Base-by-base conservation (phyloP, 2,888 invertebrate species). In the Aplocera efformata region DNA sequence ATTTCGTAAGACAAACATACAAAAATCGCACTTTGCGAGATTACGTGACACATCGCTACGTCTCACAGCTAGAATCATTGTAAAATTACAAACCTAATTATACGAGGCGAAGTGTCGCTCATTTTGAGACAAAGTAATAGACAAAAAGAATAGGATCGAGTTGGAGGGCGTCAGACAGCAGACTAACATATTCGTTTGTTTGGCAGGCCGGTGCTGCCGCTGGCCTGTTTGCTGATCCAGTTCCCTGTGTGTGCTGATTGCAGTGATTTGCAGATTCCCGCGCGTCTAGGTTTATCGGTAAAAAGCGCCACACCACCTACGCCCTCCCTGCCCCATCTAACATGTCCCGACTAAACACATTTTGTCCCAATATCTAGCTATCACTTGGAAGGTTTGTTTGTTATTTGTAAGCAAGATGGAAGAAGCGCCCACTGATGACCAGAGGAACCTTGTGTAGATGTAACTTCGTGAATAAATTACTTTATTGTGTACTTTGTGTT, bases 201-300 rank as follows among this genome's bases (percentile, higher is more conserved):
- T 80, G 88, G 80, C 88, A 88, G 88, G 88, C 86, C 86, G 88
- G 88, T 86, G 86, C 77, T 78, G 86, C 79, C 77, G 88, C 84
- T 86, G 86, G 88, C 86, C 86, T 85, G 84, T 79, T 75, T 82
- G 84, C 85, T 81, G 85, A 79, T 82, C 83, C 86, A 81, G 86
- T 82, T 65, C 83, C 45, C 75, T 82, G 44, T 77, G 44, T 77
- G 83, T 83, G 82, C 85, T 79, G 85, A 72, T 79, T 77, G 79
- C 79, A 74, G 80, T 78, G 70, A 77, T 86, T 86, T 83, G 78
- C 86, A 85, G 86, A 81, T 86, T 56, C 52, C 56, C 67, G 52
- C 66, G 64, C 67, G 67, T 77, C 73, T 85, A 82, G 79, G 78
- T 83, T 78, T 75, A 63, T 75, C 65, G 67, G 66, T 73, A 69